Evolutionary conservation across 2,888 invertebrate species (phyloP).

Genomic region (Rhabditoides inermis): DNA sequence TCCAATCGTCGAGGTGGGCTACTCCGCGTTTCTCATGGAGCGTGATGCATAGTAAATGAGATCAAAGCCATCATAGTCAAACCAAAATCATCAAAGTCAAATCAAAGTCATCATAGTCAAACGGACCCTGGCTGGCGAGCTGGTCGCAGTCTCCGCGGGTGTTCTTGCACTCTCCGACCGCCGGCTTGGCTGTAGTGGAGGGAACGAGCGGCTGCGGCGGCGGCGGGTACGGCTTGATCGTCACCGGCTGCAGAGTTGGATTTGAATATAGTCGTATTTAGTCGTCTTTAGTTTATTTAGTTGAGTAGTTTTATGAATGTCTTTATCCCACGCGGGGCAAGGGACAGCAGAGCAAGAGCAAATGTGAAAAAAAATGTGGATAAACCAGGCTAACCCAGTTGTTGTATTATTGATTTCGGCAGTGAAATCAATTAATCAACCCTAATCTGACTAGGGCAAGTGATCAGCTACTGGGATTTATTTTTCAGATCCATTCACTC

Average conservation of each 20-base stretch:
- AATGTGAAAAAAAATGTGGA: too few relatives aligned
- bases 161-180: conserved; percentile 32
- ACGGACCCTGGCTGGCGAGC: conserved; percentile 38
- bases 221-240: conserved; percentile 14
- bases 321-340: too few relatives aligned
- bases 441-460: too few relatives aligned
- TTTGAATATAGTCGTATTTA: not conserved
- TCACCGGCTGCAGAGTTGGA: conserved; percentile 1
- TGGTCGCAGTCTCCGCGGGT: conserved; percentile 45
- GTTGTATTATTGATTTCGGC: too few relatives aligned
- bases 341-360: too few relatives aligned
- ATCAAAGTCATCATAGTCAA: not conserved
- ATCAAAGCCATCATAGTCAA: too few relatives aligned
- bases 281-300: conserved; percentile 3
- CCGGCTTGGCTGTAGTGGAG: conserved; percentile 11
- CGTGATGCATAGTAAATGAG: not conserved
- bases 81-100: not conserved
- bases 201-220: conserved; percentile 14
- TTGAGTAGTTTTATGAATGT: too few relatives aligned
- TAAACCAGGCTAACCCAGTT: too few relatives aligned
- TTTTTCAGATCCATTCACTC: too few relatives aligned
- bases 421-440: too few relatives aligned
- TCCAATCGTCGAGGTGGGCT: too few relatives aligned
- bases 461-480: too few relatives aligned
- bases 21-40: not conserved